Evolutionary conservation across 2,888 invertebrate species (phyloP), one percentile per base, ranked within the genome.

Genomic region (Leucophenga maculata): DNA sequence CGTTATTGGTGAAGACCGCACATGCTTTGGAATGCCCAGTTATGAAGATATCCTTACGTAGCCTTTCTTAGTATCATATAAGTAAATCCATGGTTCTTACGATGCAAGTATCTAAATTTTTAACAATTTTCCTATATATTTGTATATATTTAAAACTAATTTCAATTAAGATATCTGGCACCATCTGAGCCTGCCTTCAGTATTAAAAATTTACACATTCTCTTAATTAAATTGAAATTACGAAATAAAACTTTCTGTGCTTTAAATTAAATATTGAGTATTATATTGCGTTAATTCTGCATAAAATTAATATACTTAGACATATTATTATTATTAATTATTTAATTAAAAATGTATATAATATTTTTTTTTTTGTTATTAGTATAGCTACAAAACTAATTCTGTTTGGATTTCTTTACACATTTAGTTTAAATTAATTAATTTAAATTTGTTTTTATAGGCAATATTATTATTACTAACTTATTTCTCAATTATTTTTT

Each of bases 191-290:
- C n/a, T n/a, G n/a, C n/a, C n/a, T n/a, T n/a, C 26, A 26, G 20
- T 66, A 39, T 11, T 20, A 31, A 52, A n/a, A 66, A 11, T 66
- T 31, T 14, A 2, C 60, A 70, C 73, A 67, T 54, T 48, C 6
- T 48, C 16, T 48, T 48, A 76, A 74, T 73, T 75, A 74, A 72
- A 72, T 69, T 76, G 69, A 76, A 68, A 70, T 52, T 68, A 50
- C 11, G n/a, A 50, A 16, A 54, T 54, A 54, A 9, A 54, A 20
- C 18, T 9, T 50, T 50, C 6, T 50, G 50, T 50, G 50, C 1
- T 65, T 64, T 70, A 69, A 70, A 67, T 70, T 54, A 68, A 74
- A 71, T 22, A 74, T 76, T 75, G 75, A 72, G 73, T 62, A 50
- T 60, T 39, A 48, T 39, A 71, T 69, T 70, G 55, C 26, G 55